phyloP scores from a whole-genome alignment of 1,140 invertebrate species.

The Scaptomyza pallida region DNA sequence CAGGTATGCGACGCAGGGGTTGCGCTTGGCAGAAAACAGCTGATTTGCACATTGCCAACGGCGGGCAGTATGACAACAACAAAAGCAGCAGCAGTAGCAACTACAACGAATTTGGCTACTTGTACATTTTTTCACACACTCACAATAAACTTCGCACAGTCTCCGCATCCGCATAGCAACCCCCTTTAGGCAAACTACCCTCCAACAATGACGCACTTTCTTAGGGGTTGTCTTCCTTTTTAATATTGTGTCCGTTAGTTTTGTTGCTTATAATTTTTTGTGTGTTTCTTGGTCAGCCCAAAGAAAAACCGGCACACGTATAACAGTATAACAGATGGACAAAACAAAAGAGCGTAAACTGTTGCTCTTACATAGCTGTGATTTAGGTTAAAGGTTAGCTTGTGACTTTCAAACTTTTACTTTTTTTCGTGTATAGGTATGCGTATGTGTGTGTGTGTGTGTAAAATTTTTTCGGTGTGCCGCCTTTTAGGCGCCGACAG shows the following conservation, averaged over 20 bases:
- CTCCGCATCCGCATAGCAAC: slow-evolving; percentile 35
- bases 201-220: slow-evolving; percentile 46
- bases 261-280: slow-evolving; percentile 5
- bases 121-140: slow-evolving; percentile 24
- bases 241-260: slow-evolving; percentile 18
- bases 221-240: slow-evolving; percentile 43
- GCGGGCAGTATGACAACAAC: slow-evolving; percentile 18
- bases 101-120: slow-evolving; percentile 29
- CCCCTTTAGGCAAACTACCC: slow-evolving; percentile 35
- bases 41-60: slow-evolving; percentile 53
- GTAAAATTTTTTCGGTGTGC: slow-evolving; percentile 59
- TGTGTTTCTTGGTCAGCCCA: slow-evolving; percentile 8
- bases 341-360: slow-evolving; percentile 61
- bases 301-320: slow-evolving; percentile 47
- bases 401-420: slow-evolving; percentile 72
- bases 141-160: slow-evolving; percentile 20
- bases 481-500: slow-evolving; percentile 72
- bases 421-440: slow-evolving; percentile 43
- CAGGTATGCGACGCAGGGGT: slow-evolving; percentile 47
- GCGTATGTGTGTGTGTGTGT: slow-evolving; percentile 23
- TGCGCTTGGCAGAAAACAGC: slow-evolving; percentile 57
- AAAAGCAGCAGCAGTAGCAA: slow-evolving; percentile 32
- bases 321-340: slow-evolving; percentile 47
- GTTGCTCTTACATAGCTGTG: slow-evolving; percentile 59
- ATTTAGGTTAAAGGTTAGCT: slow-evolving; percentile 80